phyloP scores from a whole-genome alignment of 2,888 invertebrate species.

The Leptinotarsa haldemani region DNA sequence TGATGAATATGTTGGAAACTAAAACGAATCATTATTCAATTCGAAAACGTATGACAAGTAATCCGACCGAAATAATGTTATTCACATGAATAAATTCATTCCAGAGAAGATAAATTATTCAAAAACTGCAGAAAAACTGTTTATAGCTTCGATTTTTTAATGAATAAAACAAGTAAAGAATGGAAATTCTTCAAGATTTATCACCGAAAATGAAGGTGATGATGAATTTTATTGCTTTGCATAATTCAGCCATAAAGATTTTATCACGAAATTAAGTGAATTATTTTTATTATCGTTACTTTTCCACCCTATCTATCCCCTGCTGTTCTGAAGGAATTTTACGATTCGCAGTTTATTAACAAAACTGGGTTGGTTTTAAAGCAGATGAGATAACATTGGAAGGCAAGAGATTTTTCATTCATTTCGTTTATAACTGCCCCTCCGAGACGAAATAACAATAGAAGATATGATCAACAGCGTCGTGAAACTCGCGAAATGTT shows the following conservation, averaged over 20 bases:
- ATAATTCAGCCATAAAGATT: slow-evolving; percentile 39
- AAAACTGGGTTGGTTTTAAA: slow-evolving; percentile 25
- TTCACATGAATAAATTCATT: no score
- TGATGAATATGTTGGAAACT: no score
- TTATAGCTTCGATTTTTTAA: not conserved
- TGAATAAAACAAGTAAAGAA: slow-evolving; percentile 14
- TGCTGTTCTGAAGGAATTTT: slow-evolving; percentile 29
- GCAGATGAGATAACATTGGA: slow-evolving; percentile 24
- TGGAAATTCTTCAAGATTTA: slow-evolving; percentile 3
- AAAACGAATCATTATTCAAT: no score
- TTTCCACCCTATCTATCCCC: slow-evolving; percentile 26
- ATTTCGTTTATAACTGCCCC: slow-evolving; percentile 9
- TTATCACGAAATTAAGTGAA: slow-evolving; percentile 39
- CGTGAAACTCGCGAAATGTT: slow-evolving; percentile 8
- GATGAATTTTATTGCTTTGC: slow-evolving; percentile 41
- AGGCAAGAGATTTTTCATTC: slow-evolving; percentile 28
- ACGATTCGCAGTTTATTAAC: slow-evolving; percentile 34
- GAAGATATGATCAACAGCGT: slow-evolving; percentile 3
- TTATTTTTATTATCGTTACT: slow-evolving; percentile 41
- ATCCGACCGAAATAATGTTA: no score
- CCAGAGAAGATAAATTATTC: not conserved
- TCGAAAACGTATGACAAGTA: no score
- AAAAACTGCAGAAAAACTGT: not conserved
- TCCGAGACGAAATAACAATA: slow-evolving; percentile 1
- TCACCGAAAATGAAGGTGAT: slow-evolving; percentile 22